Evolutionary conservation across 1,140 invertebrate genomes (phyloP).

Genomic region (Gonatopus flavifemur): DNA sequence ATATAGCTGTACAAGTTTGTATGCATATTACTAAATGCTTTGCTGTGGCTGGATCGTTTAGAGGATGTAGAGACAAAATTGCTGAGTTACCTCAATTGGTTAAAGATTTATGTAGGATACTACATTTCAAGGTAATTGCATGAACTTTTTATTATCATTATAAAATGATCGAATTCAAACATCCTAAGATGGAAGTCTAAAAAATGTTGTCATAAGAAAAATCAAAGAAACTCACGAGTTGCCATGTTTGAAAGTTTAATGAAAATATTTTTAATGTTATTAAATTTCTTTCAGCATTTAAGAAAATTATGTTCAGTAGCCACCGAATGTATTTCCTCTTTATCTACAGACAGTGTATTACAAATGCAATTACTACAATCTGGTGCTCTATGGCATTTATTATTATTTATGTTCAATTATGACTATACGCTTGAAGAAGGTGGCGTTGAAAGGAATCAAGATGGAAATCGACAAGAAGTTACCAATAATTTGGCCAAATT

Average conservation of each 20-base stretch:
- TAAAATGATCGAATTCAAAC: conserved; percentile 4
- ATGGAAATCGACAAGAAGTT: conserved; percentile 83
- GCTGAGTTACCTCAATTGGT: conserved; percentile 85
- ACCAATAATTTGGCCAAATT: conserved; percentile 90
- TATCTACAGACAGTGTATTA: conserved; percentile 77
- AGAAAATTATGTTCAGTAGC: conserved; percentile 78
- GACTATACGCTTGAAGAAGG: conserved; percentile 98
- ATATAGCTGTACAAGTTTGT: conserved; percentile 91
- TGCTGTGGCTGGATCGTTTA: conserved; percentile 92
- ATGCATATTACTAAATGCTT: conserved; percentile 90
- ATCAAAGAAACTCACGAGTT: background rate
- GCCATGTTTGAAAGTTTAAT: background rate
- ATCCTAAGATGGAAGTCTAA: background rate
- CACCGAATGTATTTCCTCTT: conserved; percentile 81
- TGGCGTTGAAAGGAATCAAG: conserved; percentile 82
- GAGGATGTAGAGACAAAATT: conserved; percentile 83
- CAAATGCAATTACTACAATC: conserved; percentile 90
- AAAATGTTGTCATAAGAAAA: background rate
- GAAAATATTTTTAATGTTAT: conserved; percentile 14
- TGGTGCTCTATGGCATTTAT: conserved; percentile 89
- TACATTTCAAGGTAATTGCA: conserved; percentile 81
- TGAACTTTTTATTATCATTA: background rate
- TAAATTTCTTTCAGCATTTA: conserved; percentile 66
- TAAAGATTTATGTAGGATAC: conserved; percentile 83
- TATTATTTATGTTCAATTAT: conserved; percentile 91